Evolutionary conservation across 2,888 invertebrate species (phyloP).

Genomic region (Andricus quercusramuli): DNA sequence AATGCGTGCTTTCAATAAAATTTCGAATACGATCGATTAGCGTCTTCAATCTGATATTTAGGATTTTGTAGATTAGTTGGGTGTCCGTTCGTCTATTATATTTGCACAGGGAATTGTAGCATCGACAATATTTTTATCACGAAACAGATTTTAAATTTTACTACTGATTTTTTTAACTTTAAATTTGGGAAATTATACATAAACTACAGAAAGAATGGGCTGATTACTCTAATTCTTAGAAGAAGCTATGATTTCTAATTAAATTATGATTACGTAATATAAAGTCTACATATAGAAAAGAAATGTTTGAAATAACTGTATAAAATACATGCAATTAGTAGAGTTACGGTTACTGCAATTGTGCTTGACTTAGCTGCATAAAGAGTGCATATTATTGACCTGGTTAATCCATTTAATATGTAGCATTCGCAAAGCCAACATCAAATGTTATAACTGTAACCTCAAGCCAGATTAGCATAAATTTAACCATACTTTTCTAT

Average conservation of each 20-base stretch:
- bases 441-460: slow-evolving; percentile 37
- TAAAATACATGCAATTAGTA: neutral
- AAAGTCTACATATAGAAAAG: neutral
- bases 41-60: too few species aligned
- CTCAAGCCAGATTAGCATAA: slow-evolving; percentile 22
- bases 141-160: too few species aligned
- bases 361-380: slow-evolving; percentile 26
- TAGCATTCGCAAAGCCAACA: slow-evolving; percentile 26
- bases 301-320: slow-evolving; percentile 28
- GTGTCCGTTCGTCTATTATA: too few species aligned
- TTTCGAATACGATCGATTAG: too few species aligned
- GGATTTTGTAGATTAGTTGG: too few species aligned
- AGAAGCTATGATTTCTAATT: neutral
- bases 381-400: slow-evolving; percentile 40
- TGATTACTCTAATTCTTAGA: neutral
- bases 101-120: too few species aligned
- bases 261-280: slow-evolving; percentile 2
- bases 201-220: neutral
- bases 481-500: slow-evolving; percentile 2
- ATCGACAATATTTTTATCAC: too few species aligned
- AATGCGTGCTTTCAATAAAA: too few species aligned
- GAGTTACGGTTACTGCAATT: slow-evolving; percentile 34
- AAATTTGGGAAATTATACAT: too few species aligned
- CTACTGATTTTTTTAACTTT: too few species aligned
- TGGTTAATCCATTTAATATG: slow-evolving; percentile 36